Conservation (phyloP, 2,888 invertebrate genomes). For the Dyspetes luteomarginatus region DNA sequence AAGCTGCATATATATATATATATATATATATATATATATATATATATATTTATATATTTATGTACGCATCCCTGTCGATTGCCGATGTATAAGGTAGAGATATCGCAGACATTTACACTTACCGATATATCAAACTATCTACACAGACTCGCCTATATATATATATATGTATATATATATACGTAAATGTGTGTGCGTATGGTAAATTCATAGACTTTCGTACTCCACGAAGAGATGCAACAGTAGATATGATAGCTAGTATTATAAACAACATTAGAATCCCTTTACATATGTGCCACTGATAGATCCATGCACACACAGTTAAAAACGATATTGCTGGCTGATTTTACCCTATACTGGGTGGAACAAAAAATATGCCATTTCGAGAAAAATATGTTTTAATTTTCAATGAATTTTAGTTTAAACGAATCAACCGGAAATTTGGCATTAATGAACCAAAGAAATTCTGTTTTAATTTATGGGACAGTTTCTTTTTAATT, state of each 20-base stretch:
- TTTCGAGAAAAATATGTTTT: not conserved
- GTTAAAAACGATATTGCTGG: slow-evolving; percentile 45
- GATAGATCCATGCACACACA: slow-evolving; percentile 53
- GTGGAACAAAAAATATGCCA: slow-evolving; percentile 1
- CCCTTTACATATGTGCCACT: slow-evolving; percentile 53
- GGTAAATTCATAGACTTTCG: slow-evolving; percentile 43
- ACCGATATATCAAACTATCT: slow-evolving; percentile 50
- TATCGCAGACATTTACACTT: slow-evolving; percentile 37
- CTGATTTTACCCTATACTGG: slow-evolving; percentile 22
- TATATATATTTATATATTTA: not conserved
- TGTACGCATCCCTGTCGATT: not conserved
- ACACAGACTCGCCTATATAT: slow-evolving; percentile 5
- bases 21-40: not conserved
- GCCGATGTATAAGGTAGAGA: slow-evolving; percentile 1
- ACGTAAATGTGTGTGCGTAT: not conserved
- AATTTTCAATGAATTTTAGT: too few relatives aligned
- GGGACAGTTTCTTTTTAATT: too few relatives aligned
- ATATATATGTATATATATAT: not conserved
- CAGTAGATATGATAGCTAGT: slow-evolving; percentile 38
- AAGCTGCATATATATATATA: not conserved
- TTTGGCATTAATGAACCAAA: too few relatives aligned
- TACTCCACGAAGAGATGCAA: slow-evolving; percentile 13
- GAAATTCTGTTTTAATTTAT: too few relatives aligned
- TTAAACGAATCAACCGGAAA: too few relatives aligned
- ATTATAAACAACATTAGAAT: slow-evolving; percentile 44